A percentile compares a stretch with the other conserved stretches of the same genome.
Evolutionary conservation across 1,140 invertebrate species (phyloP).

Genomic region (Conopomorpha cramerella): DNA sequence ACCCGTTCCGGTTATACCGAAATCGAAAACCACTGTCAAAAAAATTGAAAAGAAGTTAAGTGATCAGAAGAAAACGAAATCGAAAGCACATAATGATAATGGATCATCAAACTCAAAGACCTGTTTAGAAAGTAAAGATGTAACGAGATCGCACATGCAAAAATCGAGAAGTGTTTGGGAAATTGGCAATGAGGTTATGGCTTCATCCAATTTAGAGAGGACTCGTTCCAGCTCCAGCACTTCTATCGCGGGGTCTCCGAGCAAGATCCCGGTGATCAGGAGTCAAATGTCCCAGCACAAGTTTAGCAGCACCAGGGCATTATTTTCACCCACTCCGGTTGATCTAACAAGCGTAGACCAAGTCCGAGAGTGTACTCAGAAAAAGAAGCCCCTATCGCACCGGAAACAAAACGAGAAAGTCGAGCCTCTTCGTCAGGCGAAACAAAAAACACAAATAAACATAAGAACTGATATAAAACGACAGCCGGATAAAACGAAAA

Average conservation of each 20-base stretch:
- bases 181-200: constrained; percentile 41
- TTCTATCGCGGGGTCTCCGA: constrained; percentile 61
- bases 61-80: constrained; percentile 44
- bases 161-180: constrained; percentile 64
- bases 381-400: constrained; percentile 36
- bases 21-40: constrained; percentile 33
- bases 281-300: constrained; percentile 51
- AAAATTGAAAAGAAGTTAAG: constrained; percentile 41
- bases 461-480: constrained; percentile 35
- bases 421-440: constrained; percentile 36
- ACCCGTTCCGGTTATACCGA: constrained; percentile 40
- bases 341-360: constrained; percentile 59
- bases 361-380: constrained; percentile 58
- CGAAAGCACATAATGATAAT: constrained; percentile 26
- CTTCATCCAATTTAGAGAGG: constrained; percentile 40
- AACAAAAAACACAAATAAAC: constrained; percentile 44
- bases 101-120: constrained; percentile 19
- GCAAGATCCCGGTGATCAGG: constrained; percentile 63
- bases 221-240: constrained; percentile 53
- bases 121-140: constrained; percentile 22
- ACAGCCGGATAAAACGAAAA: constrained; percentile 39
- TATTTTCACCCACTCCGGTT: constrained; percentile 61
- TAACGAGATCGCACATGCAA: constrained; percentile 46
- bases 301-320: constrained; percentile 49
- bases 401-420: constrained; percentile 33